Evolutionary conservation across 1,140 invertebrate genomes (phyloP).

Genomic region (Eulimnadia texana): DNA sequence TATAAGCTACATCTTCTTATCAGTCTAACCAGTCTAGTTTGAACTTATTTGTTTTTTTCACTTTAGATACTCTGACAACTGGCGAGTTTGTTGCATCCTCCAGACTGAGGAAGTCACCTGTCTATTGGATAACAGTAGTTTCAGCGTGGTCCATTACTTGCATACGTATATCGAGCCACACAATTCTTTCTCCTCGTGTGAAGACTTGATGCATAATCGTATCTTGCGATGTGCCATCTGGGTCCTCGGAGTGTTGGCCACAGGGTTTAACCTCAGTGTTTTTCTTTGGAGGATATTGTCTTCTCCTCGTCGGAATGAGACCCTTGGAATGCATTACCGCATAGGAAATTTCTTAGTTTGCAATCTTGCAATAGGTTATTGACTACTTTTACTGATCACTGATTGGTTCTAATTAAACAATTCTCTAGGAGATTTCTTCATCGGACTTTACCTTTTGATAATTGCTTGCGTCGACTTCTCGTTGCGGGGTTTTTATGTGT

Average conservation of each 20-base stretch:
- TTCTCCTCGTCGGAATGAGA: not conserved
- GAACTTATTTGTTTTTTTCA: too few relatives aligned
- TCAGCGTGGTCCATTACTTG: not conserved
- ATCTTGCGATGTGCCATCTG: conserved; percentile 42
- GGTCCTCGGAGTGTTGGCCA: conserved; percentile 45
- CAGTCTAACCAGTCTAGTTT: too few relatives aligned
- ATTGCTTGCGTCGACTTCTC: conserved; percentile 36
- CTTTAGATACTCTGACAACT: not conserved
- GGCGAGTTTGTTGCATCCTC: not conserved
- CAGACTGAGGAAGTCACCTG: too few relatives aligned
- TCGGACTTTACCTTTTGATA: conserved; percentile 40
- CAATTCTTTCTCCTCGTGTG: conserved; percentile 41
- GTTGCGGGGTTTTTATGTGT: conserved; percentile 38
- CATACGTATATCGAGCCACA: conserved; percentile 19
- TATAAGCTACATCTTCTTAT: too few relatives aligned
- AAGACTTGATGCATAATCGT: conserved; percentile 41
- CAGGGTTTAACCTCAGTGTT: conserved; percentile 45
- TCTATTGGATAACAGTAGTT: not conserved
- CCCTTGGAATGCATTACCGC: not conserved
- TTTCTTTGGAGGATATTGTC: conserved; percentile 37
- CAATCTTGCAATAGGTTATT: too few relatives aligned
- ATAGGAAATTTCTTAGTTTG: too few relatives aligned
- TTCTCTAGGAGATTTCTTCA: conserved; percentile 39
- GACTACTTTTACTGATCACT: too few relatives aligned
- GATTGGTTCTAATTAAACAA: conserved; percentile 47